phyloP scores from a whole-genome alignment of 30 jellyfish, hydroid and myxozoan genomes.

The Haliclystus octoradiatus region DNA sequence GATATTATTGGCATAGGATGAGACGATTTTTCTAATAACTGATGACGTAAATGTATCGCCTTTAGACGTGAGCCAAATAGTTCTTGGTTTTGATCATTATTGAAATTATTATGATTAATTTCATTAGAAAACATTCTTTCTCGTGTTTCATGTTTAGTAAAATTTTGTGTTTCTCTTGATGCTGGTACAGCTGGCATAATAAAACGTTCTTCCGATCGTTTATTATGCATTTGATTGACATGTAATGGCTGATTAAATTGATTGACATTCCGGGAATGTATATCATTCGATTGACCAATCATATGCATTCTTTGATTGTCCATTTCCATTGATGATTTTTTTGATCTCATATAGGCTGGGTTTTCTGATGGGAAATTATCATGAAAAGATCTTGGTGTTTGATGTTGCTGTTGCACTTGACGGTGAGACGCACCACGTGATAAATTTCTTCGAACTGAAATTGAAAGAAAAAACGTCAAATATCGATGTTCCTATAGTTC shows the following conservation, averaged over 20 bases:
- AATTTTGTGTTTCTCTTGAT: not conserved
- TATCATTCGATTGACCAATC: no score
- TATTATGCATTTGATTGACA: not conserved
- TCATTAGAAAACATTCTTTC: not conserved
- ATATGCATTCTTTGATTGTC: no score
- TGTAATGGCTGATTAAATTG: no score
- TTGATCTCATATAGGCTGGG: no score
- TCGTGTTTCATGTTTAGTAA: not conserved
- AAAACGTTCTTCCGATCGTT: not conserved
- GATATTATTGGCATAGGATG: not conserved
- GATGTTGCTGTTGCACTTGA: no score
- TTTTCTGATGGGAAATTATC: no score
- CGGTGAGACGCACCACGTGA: no score
- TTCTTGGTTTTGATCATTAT: not conserved
- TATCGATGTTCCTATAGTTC: no score
- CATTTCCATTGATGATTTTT: constrained; percentile 88
- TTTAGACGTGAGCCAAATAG: not conserved
- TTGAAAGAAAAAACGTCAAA: no score
- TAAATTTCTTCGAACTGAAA: no score
- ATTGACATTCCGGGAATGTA: no score
- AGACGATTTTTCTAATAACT: not conserved
- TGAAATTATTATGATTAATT: not conserved
- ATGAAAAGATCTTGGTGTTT: no score
- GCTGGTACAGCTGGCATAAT: not conserved
- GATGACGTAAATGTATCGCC: not conserved